These are phyloP conservation scores for Brienomyrus brachyistius DNA, from an alignment of 2,113 vertebrate genomes.

Conservation along the genomic window DNA sequence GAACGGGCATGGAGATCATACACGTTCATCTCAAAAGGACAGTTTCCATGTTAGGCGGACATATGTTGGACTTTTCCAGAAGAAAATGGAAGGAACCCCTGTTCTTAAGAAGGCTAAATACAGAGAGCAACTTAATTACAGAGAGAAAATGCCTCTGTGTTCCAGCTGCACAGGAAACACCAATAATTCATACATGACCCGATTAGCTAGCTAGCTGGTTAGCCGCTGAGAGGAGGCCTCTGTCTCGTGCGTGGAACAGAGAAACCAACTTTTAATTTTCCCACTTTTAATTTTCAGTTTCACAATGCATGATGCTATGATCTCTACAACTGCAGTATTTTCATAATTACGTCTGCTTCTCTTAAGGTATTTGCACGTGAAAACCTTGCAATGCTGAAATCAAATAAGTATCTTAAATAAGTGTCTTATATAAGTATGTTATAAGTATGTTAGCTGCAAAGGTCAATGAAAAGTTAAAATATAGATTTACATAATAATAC, in stretches of 20 bases:
- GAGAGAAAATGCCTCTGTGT: background rate
- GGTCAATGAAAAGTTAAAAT: background rate
- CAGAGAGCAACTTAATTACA: background rate
- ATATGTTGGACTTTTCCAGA: background rate
- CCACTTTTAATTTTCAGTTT: background rate
- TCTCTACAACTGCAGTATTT: background rate
- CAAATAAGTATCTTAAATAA: background rate
- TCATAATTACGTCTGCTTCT: background rate
- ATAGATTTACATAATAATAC: background rate
- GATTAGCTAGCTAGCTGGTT: background rate
- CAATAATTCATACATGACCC: background rate
- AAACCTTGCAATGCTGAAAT: background rate
- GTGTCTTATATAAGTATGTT: background rate
- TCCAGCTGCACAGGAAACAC: background rate
- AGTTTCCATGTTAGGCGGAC: background rate
- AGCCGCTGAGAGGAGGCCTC: background rate
- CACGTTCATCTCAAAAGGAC: background rate
- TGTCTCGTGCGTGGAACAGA: background rate
- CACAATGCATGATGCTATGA: background rate
- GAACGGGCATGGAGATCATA: background rate
- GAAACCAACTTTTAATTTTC: background rate
- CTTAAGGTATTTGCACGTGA: background rate
- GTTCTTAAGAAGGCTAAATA: constrained; percentile 6
- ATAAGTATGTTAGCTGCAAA: background rate
- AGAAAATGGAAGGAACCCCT: background rate